These are phyloP conservation scores for Zygaena filipendulae DNA, from an alignment of 2,888 invertebrate species.

Conservation along the genomic window DNA sequence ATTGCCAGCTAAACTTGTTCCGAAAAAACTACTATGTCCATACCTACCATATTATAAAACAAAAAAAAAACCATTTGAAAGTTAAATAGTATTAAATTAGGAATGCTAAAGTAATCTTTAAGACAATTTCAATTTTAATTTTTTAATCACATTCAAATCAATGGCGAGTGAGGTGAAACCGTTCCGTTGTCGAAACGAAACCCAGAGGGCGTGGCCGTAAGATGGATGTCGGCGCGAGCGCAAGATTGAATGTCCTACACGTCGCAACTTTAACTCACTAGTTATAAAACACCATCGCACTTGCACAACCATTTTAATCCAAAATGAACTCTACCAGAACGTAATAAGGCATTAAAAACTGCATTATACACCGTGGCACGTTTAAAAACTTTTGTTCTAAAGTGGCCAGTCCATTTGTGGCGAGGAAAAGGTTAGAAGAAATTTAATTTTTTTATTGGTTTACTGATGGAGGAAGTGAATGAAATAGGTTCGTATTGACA, in stretches of 20 bases:
- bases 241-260: constrained; percentile 33
- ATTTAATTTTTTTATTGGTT: constrained; percentile 17
- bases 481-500: too few relatives aligned
- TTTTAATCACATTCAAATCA: constrained; percentile 34
- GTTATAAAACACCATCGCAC: constrained; percentile 17
- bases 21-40: too few relatives aligned
- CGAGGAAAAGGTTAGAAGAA: constrained; percentile 20
- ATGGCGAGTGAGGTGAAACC: constrained; percentile 26
- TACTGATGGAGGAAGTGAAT: constrained; percentile 20
- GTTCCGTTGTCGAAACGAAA: constrained; percentile 27
- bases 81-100: too few relatives aligned
- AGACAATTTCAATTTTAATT: too few relatives aligned
- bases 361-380: constrained; percentile 8
- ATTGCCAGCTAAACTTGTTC: too few relatives aligned
- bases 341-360: not conserved
- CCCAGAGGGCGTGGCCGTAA: constrained; percentile 43
- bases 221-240: constrained; percentile 46
- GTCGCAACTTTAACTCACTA: constrained; percentile 19
- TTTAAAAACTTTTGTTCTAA: constrained; percentile 18
- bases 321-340: constrained; percentile 10
- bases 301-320: constrained; percentile 2
- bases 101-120: too few relatives aligned
- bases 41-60: too few relatives aligned
- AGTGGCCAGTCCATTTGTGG: constrained; percentile 13
- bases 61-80: too few relatives aligned